phyloP scores from a whole-genome alignment of 2,888 invertebrate genomes.

The Aquatica leii region DNA sequence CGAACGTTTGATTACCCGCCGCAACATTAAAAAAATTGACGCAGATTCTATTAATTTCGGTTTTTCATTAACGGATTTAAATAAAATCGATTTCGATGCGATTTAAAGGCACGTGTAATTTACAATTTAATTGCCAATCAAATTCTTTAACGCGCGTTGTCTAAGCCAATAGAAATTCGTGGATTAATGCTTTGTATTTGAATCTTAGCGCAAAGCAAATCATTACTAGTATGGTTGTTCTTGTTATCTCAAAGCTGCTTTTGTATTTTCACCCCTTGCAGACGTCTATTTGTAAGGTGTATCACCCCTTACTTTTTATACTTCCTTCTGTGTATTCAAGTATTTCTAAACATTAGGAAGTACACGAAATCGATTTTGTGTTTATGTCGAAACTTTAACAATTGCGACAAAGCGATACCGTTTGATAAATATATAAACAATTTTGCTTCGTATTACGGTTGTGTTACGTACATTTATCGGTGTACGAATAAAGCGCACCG shows the following conservation, averaged over 20 bases:
- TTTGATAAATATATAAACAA: no score
- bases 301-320: slow-evolving; percentile 11
- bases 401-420: no score
- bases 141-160: slow-evolving; percentile 18
- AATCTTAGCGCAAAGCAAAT: slow-evolving; percentile 16
- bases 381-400: slow-evolving; percentile 21
- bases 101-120: slow-evolving; percentile 22
- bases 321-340: slow-evolving; percentile 20
- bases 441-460: no score
- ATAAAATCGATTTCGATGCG: no score
- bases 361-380: slow-evolving; percentile 26
- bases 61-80: neutral
- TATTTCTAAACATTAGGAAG: slow-evolving; percentile 24
- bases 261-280: slow-evolving; percentile 24
- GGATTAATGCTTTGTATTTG: slow-evolving; percentile 19
- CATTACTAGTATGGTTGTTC: slow-evolving; percentile 19
- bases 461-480: no score
- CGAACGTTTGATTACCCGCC: no score
- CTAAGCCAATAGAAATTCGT: slow-evolving; percentile 23
- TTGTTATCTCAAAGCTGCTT: slow-evolving; percentile 22
- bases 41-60: no score
- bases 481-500: no score
- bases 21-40: no score
- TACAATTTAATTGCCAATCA: slow-evolving; percentile 28
- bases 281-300: slow-evolving; percentile 21